These are phyloP conservation scores for Bruchidius siliquastri DNA, from an alignment of 2,888 invertebrate genomes.

Conservation along the genomic window DNA sequence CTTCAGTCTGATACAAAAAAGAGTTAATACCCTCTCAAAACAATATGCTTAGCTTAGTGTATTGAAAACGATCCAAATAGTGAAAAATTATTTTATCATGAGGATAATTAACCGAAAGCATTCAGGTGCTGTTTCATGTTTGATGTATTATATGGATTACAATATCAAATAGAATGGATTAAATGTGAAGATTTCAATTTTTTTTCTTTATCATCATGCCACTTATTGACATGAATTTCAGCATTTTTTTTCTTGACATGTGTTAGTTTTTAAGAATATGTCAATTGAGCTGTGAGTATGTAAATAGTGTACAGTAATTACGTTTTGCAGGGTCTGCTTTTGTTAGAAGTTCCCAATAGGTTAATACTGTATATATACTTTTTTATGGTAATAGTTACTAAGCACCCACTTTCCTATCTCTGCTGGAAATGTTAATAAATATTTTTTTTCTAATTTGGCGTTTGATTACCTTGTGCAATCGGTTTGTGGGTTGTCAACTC, in stretches of 20 bases:
- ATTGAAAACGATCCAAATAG: too few relatives aligned
- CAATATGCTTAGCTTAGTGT: too few relatives aligned
- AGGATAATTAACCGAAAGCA: too few relatives aligned
- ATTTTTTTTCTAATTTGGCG: background rate
- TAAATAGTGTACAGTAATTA: background rate
- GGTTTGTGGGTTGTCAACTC: too few relatives aligned
- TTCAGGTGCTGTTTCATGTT: too few relatives aligned
- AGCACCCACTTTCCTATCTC: background rate
- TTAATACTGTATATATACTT: background rate
- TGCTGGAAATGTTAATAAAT: background rate
- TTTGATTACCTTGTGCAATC: background rate
- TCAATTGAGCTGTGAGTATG: background rate
- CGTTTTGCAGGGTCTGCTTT: background rate
- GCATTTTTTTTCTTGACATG: background rate
- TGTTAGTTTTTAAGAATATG: background rate
- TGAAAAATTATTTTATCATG: too few relatives aligned
- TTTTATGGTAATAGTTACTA: background rate
- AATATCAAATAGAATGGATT: too few relatives aligned
- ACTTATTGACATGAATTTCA: background rate
- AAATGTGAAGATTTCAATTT: too few relatives aligned
- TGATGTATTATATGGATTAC: too few relatives aligned
- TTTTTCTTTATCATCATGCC: background rate
- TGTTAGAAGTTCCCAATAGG: background rate
- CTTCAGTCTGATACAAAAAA: too few relatives aligned
- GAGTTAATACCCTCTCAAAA: too few relatives aligned